phyloP scores from a whole-genome alignment of 2,797 vertebrate species.

The Hydrophis major region DNA sequence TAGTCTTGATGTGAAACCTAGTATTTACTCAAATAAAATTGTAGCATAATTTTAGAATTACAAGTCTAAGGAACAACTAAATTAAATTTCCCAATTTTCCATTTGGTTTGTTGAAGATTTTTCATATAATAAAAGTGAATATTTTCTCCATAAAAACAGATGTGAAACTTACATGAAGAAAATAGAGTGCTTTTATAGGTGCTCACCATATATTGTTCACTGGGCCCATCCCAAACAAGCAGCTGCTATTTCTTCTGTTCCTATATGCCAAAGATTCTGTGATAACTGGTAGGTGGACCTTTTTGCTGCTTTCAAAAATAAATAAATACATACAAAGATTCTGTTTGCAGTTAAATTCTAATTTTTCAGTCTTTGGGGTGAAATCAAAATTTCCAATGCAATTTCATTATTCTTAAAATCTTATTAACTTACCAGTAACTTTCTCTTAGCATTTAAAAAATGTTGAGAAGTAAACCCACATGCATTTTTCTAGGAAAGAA shows the following conservation, averaged over 20 bases:
- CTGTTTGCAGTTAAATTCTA: not conserved
- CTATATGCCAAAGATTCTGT: conserved; percentile 70
- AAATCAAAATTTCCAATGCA: not conserved
- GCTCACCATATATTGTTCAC: conserved; percentile 65
- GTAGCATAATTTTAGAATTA: not conserved
- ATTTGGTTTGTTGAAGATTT: conserved; percentile 8
- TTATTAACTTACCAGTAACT: not conserved
- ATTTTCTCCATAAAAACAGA: conserved; percentile 55
- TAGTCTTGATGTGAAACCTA: not conserved
- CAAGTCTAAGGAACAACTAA: not conserved
- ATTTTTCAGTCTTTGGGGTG: not conserved
- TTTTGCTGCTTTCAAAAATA: not conserved
- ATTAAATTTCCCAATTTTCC: not conserved
- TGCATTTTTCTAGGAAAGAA: not conserved
- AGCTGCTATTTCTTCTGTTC: conserved; percentile 61
- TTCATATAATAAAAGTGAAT: conserved; percentile 1
- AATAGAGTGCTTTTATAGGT: conserved; percentile 73
- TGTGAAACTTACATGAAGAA: conserved; percentile 74
- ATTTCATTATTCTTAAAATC: not conserved
- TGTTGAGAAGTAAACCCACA: not conserved
- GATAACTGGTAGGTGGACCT: conserved; percentile 68
- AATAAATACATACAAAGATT: not conserved
- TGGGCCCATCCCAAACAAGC: conserved; percentile 62
- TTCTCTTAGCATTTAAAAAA: not conserved
- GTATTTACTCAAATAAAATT: not conserved